Base-by-base conservation (phyloP, 2,888 invertebrate species). In the Bellardia bayeri region DNA sequence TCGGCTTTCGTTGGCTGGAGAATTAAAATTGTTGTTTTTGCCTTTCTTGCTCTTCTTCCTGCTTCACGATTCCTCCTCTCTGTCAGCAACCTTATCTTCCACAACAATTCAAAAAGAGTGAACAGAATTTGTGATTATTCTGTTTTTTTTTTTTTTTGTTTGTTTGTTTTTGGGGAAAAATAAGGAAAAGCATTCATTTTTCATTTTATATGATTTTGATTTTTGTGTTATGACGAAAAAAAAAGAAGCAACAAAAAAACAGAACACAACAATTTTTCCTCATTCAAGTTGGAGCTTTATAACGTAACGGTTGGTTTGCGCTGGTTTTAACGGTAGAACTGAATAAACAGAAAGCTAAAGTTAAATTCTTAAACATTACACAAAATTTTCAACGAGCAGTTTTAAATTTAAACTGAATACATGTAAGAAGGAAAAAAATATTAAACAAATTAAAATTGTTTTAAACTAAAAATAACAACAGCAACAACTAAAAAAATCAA, bases 261-360 rank as follows among this genome's bases (percentile, higher is more conserved):
- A 78, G 71, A 78, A 58, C 78, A 78, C 63, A 63, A 71, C 45
- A 45, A 76, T 64, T 83, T 82, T 58, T 89, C 91, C 90, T 91
- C 90, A 92, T 92, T 92, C 89, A 90, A 92, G 92, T 92, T 92
- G 90, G 90, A 92, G 91, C 90, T 90, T 90, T 89, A 88, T 88
- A 89, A 88, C 91, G 90, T 85, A 90, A 91, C 90, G 91, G 90
- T 90, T 90, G 91, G 89, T 71, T 85, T 51, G 81, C 71, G 85
- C 80, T 75, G 69, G 76, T 76, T 33, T 58, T 54, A 85, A 85
- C 85, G 80, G 80, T 85, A 56, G 51, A 86, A 23, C n/a, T 76
- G 49, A 58, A 61, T 37, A 79, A 72, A 63, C 42, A 74, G 6
- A 30, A 71, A 71, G 71, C 14, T 54, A 54, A 74, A 66, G n/a